Evolutionary conservation across 2,797 vertebrate genomes (phyloP), one percentile per base, ranked within the genome.

Genomic region (Chaenodraco wilsoni): DNA sequence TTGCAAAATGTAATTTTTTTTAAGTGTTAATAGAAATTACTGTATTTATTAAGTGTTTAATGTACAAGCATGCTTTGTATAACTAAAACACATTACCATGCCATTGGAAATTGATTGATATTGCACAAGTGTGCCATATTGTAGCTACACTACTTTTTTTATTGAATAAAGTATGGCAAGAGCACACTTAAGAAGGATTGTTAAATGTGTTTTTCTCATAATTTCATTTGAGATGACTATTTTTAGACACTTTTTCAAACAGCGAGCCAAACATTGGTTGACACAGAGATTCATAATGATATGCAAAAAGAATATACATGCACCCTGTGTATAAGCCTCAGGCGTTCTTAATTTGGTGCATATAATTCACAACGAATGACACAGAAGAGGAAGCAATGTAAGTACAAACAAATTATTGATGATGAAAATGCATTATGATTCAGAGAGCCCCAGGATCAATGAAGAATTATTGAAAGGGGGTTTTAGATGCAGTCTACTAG

Each of bases 21-120:
- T 40, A 74, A 76, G 37, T 84, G 77, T 87, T 87, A 80, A 81
- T 76, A 84, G 46, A 41, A 85, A 79, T 84, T 85, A 69, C 69
- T 76, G 88, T 92, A 92, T 93, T 93, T 93, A 93, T 91, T 91
- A 85, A 90, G 81, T 93, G 91, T 91, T 92, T 87, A 86, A 89
- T 91, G 89, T 91, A 77, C 78, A 83, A 86, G 92, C 92, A 93
- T 93, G 92, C 90, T 92, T 89, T 91, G 83, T 89, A 87, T 87
- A 78, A 91, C 85, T 89, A 82, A 88, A 90, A 88, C 78, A 86
- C 77, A 81, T 83, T 74, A 82, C 84, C 78, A 82, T 82, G 79
- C 84, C 84, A 83, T 85, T 85, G 73, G 71, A 82, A 80, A 77
- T 61, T 67, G 66, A 89, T 81, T 89, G 84, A 92, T 76, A 76